A percentile compares a stretch with the other conserved stretches of the same genome.
Evolutionary conservation across 2,888 invertebrate species (phyloP).

Genomic region (Chymomyza procnemis): DNA sequence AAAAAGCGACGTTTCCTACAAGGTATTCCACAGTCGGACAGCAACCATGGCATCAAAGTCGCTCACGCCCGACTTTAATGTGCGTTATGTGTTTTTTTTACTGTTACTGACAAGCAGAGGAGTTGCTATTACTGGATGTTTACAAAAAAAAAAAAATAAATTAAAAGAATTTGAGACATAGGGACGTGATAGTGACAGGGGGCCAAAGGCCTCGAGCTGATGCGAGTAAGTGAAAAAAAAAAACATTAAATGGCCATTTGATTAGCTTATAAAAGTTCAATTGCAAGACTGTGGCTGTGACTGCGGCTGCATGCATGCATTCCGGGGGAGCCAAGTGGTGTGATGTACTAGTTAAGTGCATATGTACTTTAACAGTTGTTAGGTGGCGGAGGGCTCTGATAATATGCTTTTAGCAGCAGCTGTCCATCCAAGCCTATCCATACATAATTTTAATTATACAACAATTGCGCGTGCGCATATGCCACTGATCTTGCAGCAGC

Average conservation of each 20-base stretch:
- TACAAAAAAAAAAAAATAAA: slow-evolving; percentile 4
- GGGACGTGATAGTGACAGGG: no score
- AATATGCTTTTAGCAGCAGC: not conserved
- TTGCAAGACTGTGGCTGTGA: slow-evolving; percentile 39
- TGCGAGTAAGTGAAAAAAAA: not conserved
- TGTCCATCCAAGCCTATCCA: not conserved
- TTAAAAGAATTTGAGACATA: not conserved
- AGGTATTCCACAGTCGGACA: no score
- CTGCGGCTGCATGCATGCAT: not conserved
- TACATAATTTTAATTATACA: slow-evolving; percentile 49
- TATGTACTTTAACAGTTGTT: slow-evolving; percentile 46
- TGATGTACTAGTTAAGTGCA: slow-evolving; percentile 37
- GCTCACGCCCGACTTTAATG: no score
- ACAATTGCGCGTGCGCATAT: slow-evolving; percentile 50
- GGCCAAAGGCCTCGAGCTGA: not conserved
- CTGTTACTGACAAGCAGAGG: not conserved
- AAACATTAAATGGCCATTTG: slow-evolving; percentile 36
- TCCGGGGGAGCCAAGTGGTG: slow-evolving; percentile 21
- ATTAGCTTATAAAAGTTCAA: slow-evolving; percentile 71
- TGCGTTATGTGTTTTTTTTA: not conserved
- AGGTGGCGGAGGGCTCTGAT: not conserved
- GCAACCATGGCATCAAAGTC: no score
- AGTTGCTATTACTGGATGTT: not conserved
- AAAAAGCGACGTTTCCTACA: no score
- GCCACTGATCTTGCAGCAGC: slow-evolving; percentile 38